A percentile compares a stretch with the other conserved stretches of the same genome.
These are phyloP conservation scores for Chlorodrepanis virens DNA, from an alignment of 2,113 vertebrate genomes.

Conservation along the genomic window DNA sequence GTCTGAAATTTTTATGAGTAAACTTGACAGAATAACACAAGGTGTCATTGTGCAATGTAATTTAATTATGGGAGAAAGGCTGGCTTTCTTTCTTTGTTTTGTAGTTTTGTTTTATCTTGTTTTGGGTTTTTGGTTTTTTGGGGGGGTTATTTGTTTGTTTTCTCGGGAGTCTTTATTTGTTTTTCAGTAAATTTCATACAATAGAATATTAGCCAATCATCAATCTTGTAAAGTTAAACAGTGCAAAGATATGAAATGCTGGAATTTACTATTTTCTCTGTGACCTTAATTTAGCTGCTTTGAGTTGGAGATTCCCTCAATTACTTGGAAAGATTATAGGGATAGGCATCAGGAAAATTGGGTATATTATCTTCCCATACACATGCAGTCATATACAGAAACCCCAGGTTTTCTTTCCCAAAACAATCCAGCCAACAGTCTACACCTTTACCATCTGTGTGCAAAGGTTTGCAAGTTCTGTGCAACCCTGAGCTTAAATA, in stretches of 20 bases:
- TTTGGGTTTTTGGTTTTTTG: background rate
- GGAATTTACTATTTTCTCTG: background rate
- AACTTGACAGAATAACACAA: background rate
- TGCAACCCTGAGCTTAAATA: background rate
- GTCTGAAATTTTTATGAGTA: background rate
- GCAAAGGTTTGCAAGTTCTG: background rate
- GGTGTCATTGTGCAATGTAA: background rate
- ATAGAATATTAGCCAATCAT: background rate
- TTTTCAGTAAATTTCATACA: background rate
- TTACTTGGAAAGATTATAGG: background rate
- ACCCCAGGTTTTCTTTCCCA: background rate
- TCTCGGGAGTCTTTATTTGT: fast-evolving
- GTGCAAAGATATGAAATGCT: background rate
- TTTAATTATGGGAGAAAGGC: background rate
- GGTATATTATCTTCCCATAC: background rate
- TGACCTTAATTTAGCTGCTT: background rate
- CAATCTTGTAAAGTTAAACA: background rate
- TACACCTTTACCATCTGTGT: background rate
- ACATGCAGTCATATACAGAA: background rate
- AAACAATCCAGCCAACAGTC: background rate
- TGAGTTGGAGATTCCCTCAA: background rate
- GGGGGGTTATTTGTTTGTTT: background rate
- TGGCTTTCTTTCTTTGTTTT: fast-evolving
- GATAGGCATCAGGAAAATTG: background rate
- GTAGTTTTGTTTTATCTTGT: background rate